Evolutionary conservation across 2,797 vertebrate species (phyloP).

Genomic region (Knipowitschia caucasica): DNA sequence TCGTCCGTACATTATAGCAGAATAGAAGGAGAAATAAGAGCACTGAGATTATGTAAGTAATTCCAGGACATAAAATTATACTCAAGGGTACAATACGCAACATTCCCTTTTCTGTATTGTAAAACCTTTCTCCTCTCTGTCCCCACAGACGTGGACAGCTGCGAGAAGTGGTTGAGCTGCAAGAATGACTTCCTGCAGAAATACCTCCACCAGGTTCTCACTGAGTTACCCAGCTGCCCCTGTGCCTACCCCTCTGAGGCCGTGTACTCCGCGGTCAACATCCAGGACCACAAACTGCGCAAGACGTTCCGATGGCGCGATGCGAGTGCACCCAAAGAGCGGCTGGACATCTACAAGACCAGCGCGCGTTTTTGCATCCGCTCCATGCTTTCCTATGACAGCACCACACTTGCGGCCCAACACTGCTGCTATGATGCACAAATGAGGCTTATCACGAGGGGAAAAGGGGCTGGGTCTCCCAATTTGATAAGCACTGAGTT

Average conservation of each 20-base stretch:
- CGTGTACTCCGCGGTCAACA: conserved; percentile 75
- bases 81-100: too few relatives aligned
- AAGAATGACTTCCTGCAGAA: conserved; percentile 86
- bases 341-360: conserved; percentile 87
- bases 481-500: conserved; percentile 87
- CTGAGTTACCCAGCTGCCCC: conserved; percentile 85
- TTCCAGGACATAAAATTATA: too few relatives aligned
- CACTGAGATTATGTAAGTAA: too few relatives aligned
- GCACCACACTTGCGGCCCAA: conserved; percentile 83
- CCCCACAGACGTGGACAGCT: conserved; percentile 83
- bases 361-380: conserved; percentile 85
- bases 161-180: conserved; percentile 90
- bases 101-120: not conserved
- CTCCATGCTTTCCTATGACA: conserved; percentile 82
- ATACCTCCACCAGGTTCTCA: conserved; percentile 84
- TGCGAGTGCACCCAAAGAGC: conserved; percentile 83
- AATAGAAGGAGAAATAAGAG: too few relatives aligned
- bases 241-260: conserved; percentile 84
- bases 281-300: conserved; percentile 74
- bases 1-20: too few relatives aligned
- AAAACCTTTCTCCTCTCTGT: not conserved
- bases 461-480: conserved; percentile 83
- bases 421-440: conserved; percentile 87
- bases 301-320: conserved; percentile 86
- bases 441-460: conserved; percentile 82